Conservation (phyloP, 2,113 vertebrate species). For the Hydropotes inermis region DNA sequence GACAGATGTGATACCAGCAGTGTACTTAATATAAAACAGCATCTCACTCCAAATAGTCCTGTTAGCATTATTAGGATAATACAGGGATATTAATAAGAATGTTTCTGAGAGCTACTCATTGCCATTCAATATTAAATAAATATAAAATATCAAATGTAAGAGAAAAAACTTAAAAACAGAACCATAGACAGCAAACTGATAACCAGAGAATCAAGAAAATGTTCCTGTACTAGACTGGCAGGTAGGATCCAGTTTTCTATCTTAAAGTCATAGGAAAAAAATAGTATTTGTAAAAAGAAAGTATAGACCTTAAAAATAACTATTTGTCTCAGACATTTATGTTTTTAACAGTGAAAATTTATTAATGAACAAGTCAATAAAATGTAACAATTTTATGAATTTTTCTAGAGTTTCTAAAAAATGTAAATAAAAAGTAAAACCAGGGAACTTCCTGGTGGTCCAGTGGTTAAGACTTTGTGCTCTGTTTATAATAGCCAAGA, state of each 20-base stretch:
- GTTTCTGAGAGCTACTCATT: background rate
- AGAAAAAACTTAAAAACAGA: background rate
- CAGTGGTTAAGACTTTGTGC: accelerated
- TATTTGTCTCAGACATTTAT: background rate
- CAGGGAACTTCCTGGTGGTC: background rate
- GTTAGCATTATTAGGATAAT: background rate
- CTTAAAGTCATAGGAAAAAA: background rate
- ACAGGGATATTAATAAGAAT: background rate
- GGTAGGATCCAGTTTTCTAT: background rate
- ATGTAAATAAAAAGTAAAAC: background rate
- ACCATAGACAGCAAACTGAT: background rate
- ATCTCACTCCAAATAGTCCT: background rate
- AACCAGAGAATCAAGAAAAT: background rate
- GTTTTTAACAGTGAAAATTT: background rate
- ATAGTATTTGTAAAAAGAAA: background rate
- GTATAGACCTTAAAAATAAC: background rate
- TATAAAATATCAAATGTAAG: background rate
- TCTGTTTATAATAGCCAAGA: background rate
- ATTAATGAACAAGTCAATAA: background rate
- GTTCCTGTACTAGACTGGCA: background rate
- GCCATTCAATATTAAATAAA: background rate
- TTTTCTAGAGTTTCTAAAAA: conserved; percentile 1
- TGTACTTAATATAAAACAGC: background rate
- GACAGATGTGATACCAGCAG: background rate
- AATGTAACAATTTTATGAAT: background rate